Percentiles rank a stretch among this genome's conserved stretches.
These are phyloP conservation scores for Conus ventricosus DNA, from an alignment of 1,140 invertebrate genomes.

Conservation along the genomic window DNA sequence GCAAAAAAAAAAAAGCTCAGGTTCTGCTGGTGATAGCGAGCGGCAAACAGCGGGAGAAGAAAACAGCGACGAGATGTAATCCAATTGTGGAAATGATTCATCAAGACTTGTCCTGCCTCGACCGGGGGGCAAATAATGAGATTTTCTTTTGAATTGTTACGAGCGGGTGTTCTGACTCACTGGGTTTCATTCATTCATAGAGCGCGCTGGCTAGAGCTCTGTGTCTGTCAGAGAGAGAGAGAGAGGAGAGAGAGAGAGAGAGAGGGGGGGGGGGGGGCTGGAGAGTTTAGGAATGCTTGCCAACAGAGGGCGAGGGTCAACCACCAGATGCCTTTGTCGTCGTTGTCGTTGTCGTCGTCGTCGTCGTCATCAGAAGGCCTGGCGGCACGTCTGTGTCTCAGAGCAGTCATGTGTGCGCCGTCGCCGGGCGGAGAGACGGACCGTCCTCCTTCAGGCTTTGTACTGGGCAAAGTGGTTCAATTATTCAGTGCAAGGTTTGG, in stretches of 20 bases:
- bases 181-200: slow-evolving; percentile 8
- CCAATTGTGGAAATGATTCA: slow-evolving; percentile 16
- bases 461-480: background rate
- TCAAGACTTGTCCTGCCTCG: background rate
- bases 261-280: background rate
- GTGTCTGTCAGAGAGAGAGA: background rate
- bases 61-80: background rate
- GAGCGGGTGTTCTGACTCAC: slow-evolving; percentile 1
- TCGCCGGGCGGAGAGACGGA: no score
- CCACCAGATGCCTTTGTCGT: background rate
- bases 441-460: no score
- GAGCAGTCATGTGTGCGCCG: no score
- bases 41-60: background rate
- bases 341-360: no score
- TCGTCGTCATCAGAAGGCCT: no score
- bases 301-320: background rate
- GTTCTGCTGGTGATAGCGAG: background rate
- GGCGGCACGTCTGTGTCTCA: no score
- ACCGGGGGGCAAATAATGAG: slow-evolving; percentile 6
- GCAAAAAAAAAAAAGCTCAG: background rate
- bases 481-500: background rate
- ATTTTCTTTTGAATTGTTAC: slow-evolving; percentile 17
- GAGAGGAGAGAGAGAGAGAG: background rate
- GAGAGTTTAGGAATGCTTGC: background rate
- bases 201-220: background rate